A percentile compares a stretch with the other conserved stretches of the same genome.
Conservation (phyloP, 2,113 vertebrate species). For the Pachypanchax playfairii region DNA sequence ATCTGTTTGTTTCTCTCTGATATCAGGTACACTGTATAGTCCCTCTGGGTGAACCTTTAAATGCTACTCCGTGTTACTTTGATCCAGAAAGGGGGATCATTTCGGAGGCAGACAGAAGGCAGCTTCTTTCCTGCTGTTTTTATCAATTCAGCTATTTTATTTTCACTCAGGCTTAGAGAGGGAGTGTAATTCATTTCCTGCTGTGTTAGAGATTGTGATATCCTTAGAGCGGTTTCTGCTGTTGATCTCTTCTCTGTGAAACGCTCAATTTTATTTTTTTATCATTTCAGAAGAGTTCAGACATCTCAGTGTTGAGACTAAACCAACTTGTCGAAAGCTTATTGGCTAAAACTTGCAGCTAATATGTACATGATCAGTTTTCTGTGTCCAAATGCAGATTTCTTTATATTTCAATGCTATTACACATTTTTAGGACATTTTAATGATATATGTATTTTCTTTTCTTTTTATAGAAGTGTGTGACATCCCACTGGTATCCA, state of each 20-base stretch:
- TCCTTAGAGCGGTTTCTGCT: constrained; percentile 8
- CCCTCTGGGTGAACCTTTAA: not conserved
- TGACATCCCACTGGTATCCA: constrained; percentile 85
- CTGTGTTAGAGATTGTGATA: constrained; percentile 7
- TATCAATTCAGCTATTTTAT: not conserved
- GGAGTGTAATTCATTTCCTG: constrained; percentile 10
- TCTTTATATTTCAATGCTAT: too few species aligned
- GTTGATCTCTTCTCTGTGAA: constrained; percentile 7
- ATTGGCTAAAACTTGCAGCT: too few species aligned
- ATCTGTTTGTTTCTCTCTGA: not conserved
- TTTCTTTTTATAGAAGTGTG: constrained; percentile 83
- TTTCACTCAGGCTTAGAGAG: not conserved
- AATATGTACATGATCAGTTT: too few species aligned
- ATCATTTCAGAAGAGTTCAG: not conserved
- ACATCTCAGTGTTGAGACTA: not conserved
- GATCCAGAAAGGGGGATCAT: not conserved
- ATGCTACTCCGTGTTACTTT: constrained; percentile 1
- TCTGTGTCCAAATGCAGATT: too few species aligned
- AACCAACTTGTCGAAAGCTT: too few species aligned
- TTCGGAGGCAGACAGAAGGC: not conserved
- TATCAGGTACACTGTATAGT: not conserved
- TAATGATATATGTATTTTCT: constrained; percentile 41
- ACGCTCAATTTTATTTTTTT: not conserved
- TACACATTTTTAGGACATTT: too few species aligned
- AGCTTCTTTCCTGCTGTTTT: constrained; percentile 12